Percentiles rank a stretch among this genome's conserved stretches.
phyloP scores from a whole-genome alignment of 1,140 invertebrate species.

The Mylabris phalerata region DNA sequence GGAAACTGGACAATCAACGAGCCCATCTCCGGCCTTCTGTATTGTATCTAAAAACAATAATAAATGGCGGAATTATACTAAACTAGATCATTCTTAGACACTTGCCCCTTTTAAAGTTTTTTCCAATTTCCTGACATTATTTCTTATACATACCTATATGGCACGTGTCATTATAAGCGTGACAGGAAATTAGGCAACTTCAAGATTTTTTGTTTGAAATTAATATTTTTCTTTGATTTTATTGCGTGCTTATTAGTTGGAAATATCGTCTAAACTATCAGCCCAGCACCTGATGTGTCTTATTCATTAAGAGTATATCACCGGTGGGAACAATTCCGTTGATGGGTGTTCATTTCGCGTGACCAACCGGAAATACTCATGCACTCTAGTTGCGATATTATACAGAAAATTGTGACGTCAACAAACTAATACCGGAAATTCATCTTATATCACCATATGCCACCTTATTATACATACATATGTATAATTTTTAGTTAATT shows the following conservation, averaged over 20 bases:
- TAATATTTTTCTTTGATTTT: too few species aligned
- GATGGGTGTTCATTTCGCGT: conserved; percentile 25
- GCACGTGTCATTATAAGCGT: not conserved
- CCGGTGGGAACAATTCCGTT: conserved; percentile 24
- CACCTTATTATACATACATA: conserved; percentile 12
- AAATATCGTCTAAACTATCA: not conserved
- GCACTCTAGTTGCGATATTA: conserved; percentile 17
- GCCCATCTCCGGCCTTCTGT: conserved; percentile 7
- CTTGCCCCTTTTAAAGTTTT: too few species aligned
- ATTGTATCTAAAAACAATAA: too few species aligned
- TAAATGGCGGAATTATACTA: too few species aligned
- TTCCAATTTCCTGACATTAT: too few species aligned
- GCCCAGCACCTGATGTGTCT: conserved; percentile 26
- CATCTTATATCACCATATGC: conserved; percentile 27
- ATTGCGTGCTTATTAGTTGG: too few species aligned
- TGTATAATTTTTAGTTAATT: not conserved
- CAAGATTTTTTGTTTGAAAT: too few species aligned
- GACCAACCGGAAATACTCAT: conserved; percentile 26
- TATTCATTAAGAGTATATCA: conserved; percentile 30
- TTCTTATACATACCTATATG: too few species aligned
- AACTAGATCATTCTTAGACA: too few species aligned
- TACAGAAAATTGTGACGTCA: conserved; percentile 10
- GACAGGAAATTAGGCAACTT: conserved; percentile 9
- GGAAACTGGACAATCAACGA: conserved; percentile 14
- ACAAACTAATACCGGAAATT: conserved; percentile 17